A percentile compares a stretch with the other conserved stretches of the same genome.
Evolutionary conservation across 2,888 invertebrate genomes (phyloP).

Genomic region (Apamea sordens): DNA sequence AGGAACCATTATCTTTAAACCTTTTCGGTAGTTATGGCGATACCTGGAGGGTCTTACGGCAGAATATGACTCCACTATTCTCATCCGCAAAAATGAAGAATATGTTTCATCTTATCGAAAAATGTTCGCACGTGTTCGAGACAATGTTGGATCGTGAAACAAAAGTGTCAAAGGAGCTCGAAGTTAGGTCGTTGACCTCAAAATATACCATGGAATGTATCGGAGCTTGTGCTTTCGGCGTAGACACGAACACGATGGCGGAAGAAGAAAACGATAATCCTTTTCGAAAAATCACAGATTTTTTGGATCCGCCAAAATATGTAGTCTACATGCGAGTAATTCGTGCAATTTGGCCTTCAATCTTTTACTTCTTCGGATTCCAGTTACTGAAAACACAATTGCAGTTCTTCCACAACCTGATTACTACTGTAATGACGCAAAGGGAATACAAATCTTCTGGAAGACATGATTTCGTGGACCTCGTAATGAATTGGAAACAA

Average conservation of each 20-base stretch:
- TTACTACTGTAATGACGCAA: slow-evolving; percentile 55
- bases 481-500: slow-evolving; percentile 60
- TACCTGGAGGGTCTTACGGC: slow-evolving; percentile 65
- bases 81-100: slow-evolving; percentile 67
- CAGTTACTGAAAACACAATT: slow-evolving; percentile 37
- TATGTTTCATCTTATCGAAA: slow-evolving; percentile 66
- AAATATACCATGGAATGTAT: slow-evolving; percentile 66
- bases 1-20: slow-evolving; percentile 54
- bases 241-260: slow-evolving; percentile 53
- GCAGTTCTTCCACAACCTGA: slow-evolving; percentile 53
- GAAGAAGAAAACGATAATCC: slow-evolving; percentile 38
- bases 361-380: slow-evolving; percentile 42
- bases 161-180: slow-evolving; percentile 34
- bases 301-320: slow-evolving; percentile 26
- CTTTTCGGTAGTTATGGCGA: slow-evolving; percentile 61
- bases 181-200: slow-evolving; percentile 45
- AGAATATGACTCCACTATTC: slow-evolving; percentile 67
- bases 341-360: slow-evolving; percentile 48
- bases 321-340: slow-evolving; percentile 3
- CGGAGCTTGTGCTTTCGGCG: slow-evolving; percentile 49
- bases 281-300: slow-evolving; percentile 12
- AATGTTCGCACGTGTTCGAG: slow-evolving; percentile 56
- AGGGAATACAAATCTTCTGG: slow-evolving; percentile 55
- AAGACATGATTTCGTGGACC: slow-evolving; percentile 67
- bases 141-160: slow-evolving; percentile 56